These are phyloP conservation scores for Noctua fimbriata DNA, from an alignment of 2,888 invertebrate genomes.

Conservation along the genomic window DNA sequence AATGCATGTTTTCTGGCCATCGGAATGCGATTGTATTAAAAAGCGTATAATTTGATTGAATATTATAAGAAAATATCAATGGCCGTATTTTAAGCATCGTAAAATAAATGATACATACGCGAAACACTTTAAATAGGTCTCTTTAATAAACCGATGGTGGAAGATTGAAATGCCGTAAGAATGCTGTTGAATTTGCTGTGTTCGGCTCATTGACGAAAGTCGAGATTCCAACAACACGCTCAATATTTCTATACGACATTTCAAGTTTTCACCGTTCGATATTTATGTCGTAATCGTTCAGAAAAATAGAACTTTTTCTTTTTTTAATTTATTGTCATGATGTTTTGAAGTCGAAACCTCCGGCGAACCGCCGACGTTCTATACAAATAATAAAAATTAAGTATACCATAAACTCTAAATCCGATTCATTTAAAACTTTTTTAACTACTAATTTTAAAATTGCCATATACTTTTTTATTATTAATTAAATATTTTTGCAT, in stretches of 20 bases:
- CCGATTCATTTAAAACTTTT: constrained; percentile 62
- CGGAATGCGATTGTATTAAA: constrained; percentile 59
- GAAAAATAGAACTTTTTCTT: constrained; percentile 82
- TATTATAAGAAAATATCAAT: constrained; percentile 46
- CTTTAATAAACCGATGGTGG: constrained; percentile 30
- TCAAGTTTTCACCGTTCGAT: constrained; percentile 33
- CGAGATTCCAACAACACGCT: neutral
- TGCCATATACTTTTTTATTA: constrained; percentile 63
- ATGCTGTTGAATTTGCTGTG: neutral
- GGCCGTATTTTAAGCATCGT: constrained; percentile 58
- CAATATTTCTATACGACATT: neutral
- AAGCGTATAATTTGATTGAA: constrained; percentile 55
- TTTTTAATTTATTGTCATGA: constrained; percentile 86
- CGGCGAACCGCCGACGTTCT: constrained; percentile 63
- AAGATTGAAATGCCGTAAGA: neutral
- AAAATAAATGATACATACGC: constrained; percentile 50
- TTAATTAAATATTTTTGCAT: constrained; percentile 56
- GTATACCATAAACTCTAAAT: constrained; percentile 66
- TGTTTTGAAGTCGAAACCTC: constrained; percentile 75
- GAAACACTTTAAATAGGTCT: constrained; percentile 42
- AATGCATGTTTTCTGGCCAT: constrained; percentile 79
- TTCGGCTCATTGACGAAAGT: neutral
- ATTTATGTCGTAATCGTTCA: constrained; percentile 68
- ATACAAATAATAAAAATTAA: constrained; percentile 67
- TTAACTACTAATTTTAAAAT: constrained; percentile 64